These are phyloP conservation scores for Tamias sibiricus DNA, from an alignment of 2,113 vertebrate genomes.

Conservation along the genomic window DNA sequence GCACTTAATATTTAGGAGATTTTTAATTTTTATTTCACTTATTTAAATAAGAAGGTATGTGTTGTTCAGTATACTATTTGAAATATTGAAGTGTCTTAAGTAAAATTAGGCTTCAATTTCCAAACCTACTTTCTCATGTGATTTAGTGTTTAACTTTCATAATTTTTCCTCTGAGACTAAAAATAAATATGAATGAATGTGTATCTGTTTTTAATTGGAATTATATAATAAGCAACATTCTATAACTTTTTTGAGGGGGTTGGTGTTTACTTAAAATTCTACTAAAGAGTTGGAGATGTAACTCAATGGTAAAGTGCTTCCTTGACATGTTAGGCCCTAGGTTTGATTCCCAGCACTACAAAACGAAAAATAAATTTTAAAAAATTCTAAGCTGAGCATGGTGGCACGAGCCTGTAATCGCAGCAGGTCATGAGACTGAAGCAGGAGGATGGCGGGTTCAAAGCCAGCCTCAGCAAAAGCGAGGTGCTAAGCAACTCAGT, in stretches of 20 bases:
- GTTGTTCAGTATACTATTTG: background rate
- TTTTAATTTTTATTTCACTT: background rate
- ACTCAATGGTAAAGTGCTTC: too few species aligned
- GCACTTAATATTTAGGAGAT: background rate
- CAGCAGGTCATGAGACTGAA: too few species aligned
- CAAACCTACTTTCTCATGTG: constrained; percentile 28
- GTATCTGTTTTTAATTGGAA: background rate
- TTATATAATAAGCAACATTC: background rate
- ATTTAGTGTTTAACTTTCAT: background rate
- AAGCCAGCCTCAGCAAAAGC: too few species aligned
- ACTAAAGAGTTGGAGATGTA: background rate
- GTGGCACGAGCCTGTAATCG: too few species aligned
- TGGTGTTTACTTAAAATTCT: background rate
- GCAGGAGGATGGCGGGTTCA: too few species aligned
- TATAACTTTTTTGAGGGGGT: background rate
- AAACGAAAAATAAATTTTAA: background rate
- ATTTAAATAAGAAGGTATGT: background rate
- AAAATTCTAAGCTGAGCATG: background rate
- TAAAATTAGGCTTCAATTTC: constrained; percentile 42
- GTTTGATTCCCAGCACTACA: too few species aligned
- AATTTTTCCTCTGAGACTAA: constrained; percentile 22
- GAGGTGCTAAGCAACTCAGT: too few species aligned
- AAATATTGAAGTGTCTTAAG: background rate
- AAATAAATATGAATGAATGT: background rate
- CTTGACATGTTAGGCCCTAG: too few species aligned